Base-by-base conservation (phyloP, 2,797 vertebrate genomes). In the Rallus crepitans region DNA sequence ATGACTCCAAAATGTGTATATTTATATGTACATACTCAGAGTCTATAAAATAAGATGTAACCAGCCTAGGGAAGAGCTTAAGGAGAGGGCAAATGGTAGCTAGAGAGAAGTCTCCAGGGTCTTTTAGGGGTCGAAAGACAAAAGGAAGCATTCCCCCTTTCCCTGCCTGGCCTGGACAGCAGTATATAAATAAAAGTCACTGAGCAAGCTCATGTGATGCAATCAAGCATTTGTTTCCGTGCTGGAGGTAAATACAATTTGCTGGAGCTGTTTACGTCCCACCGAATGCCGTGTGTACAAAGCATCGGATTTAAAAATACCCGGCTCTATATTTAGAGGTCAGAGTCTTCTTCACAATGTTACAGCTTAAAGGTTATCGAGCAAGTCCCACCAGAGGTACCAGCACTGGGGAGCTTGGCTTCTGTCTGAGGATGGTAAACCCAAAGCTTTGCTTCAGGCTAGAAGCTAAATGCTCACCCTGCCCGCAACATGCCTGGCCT, bases 321-420 rank as follows among this genome's bases (percentile, higher is more conserved):
- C 95, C 92, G 45, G 48, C 96, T 95, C 96, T 96, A 97, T 96
- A 97, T 97, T 97, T 96, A 89, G 97, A 97, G 95, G 95, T 95
- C 94, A 92, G 61, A 94, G 79, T 35, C 57, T 6, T 90, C 77
- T 89, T 56, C 48, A 94, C 93, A 94, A 73, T 89, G 95, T 89
- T 89, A 84, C 80, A 89, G 91, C 85, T 40, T 94, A 94, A 94
- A 97, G 95, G 95, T 97, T 96, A 96, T 80, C 94, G 71, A 52
- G 94, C 75, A 45, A 59, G 75, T 92, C 77, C 88, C 47, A 15
- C 70, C 6, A 81, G 90, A 97, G 94, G 89, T 37, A 9, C 50
- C 11, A 47, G 93, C 85, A 56, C 64, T 11, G 61, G 82, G 91
- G 75, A 77, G 89, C 57, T 37, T 88, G 73, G 4, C 82, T 90